Percentiles rank a stretch among this genome's conserved stretches.
Conservation (phyloP, 2,113 vertebrate species). For the Sylvietta virens region DNA sequence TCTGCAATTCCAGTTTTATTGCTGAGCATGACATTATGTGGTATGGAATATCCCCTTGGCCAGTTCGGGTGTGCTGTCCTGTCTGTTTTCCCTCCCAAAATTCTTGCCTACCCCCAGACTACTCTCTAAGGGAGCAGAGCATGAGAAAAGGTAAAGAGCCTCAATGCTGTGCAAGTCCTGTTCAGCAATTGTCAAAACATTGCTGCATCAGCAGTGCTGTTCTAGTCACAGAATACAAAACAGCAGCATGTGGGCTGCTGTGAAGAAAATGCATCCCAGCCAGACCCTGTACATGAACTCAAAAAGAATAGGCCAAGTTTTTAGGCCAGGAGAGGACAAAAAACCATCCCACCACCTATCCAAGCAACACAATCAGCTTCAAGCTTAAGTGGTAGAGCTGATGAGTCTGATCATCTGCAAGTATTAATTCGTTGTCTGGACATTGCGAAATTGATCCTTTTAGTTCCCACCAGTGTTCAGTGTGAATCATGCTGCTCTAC, state of each 20-base stretch:
- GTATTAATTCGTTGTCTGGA: background rate
- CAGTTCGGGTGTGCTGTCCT: background rate
- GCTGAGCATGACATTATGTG: background rate
- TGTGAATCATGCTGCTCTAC: background rate
- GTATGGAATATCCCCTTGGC: background rate
- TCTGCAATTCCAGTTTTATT: background rate
- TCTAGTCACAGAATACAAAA: background rate
- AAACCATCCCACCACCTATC: background rate
- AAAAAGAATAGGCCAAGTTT: background rate
- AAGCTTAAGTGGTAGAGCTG: background rate
- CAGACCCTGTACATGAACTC: background rate
- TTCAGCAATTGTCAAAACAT: background rate
- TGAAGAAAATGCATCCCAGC: background rate
- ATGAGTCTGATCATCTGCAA: background rate
- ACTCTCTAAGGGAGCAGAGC: background rate
- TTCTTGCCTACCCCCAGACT: background rate
- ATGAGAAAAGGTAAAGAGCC: background rate
- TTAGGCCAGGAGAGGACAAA: background rate
- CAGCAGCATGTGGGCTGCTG: background rate
- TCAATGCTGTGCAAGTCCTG: background rate
- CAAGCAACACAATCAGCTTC: background rate
- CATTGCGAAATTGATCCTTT: background rate
- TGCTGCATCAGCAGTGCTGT: background rate
- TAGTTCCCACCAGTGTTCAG: background rate
- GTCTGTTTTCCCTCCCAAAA: background rate